These are phyloP conservation scores for Colletes latitarsis DNA, from an alignment of 1,140 invertebrate genomes.

Conservation along the genomic window DNA sequence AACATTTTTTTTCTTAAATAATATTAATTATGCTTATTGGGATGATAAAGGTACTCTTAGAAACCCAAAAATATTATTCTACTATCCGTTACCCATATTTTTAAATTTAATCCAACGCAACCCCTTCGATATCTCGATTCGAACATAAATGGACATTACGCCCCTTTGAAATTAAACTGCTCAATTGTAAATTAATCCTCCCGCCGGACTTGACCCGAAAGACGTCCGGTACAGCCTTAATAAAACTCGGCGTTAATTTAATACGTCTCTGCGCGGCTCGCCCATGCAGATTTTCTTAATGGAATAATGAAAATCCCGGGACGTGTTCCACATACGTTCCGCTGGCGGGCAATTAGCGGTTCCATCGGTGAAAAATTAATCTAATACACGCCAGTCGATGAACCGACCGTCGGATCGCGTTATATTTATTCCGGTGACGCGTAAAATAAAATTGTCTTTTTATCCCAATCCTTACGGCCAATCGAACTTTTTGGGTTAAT, in stretches of 20 bases:
- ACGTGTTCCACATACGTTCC: constrained; percentile 13
- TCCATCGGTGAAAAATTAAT: constrained; percentile 35
- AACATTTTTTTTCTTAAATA: too few species aligned
- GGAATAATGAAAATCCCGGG: constrained; percentile 34
- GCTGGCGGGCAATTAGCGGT: constrained; percentile 28
- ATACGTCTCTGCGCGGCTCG: constrained; percentile 1
- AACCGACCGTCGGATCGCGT: background rate
- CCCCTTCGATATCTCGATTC: too few species aligned
- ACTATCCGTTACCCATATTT: too few species aligned
- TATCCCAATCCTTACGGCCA: too few species aligned
- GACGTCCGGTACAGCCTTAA: constrained; percentile 15
- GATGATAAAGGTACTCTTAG: too few species aligned
- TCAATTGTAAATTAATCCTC: constrained; percentile 40
- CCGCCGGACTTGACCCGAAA: constrained; percentile 29
- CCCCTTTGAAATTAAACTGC: too few species aligned
- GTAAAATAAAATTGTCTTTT: background rate
- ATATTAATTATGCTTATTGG: too few species aligned
- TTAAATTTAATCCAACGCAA: too few species aligned
- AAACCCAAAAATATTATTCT: too few species aligned
- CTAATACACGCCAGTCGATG: background rate
- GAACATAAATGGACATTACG: too few species aligned
- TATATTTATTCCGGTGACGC: background rate
- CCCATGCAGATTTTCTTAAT: constrained; percentile 25
- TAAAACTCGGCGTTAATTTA: constrained; percentile 31
- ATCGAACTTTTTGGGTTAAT: too few species aligned